Evolutionary conservation across 2,888 invertebrate species (phyloP), one percentile per base, ranked within the genome.

Genomic region (Ormyrus rosae): DNA sequence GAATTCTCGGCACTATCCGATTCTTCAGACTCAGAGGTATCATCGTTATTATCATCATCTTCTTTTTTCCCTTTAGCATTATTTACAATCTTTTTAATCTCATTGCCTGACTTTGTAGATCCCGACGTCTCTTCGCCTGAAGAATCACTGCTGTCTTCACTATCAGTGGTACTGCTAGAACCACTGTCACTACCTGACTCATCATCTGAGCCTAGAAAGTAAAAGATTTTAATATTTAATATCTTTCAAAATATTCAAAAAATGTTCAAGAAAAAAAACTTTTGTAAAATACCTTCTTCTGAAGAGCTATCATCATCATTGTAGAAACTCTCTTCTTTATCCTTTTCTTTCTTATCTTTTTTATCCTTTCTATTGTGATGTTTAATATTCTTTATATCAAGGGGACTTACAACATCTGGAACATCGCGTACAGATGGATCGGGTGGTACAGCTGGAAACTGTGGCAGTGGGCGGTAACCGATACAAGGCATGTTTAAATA

Each of bases 391-490:
- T 88, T 85, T 83, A 88, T 68, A 82, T 90, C 89, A 85, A 88
- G 83, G 79, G 88, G 63, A 87, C 87, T 60, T 83, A 81, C 34
- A 0, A 85, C 83, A 56, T 91, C 91, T 13, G 87, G 94, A 5
- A 96, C 95, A 89, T 96, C 96, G n/a, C 98, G 92, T 0, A 96
- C 94, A 1, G 93, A 91, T 0, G 96, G 92, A 88, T 96, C 96
- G 0, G 96, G 95, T 0, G 96, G 93, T 6, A 92, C 92, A 70
- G 93, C 93, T 0, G 99, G 98, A 90, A 97, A 96, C 1, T 93
- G 90, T 0, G 99, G 98, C 84, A 99, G 92, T 80, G 97, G 94
- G 83, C 96, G 95, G 92, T 99, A 99, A 5, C 98, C 98, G 56
- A 92, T 93, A 0, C 98, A 97, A 79, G 95, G 93, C 86, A 94